These are phyloP conservation scores for Entomyzon cyanotis DNA, from an alignment of 2,113 vertebrate genomes.

Conservation along the genomic window DNA sequence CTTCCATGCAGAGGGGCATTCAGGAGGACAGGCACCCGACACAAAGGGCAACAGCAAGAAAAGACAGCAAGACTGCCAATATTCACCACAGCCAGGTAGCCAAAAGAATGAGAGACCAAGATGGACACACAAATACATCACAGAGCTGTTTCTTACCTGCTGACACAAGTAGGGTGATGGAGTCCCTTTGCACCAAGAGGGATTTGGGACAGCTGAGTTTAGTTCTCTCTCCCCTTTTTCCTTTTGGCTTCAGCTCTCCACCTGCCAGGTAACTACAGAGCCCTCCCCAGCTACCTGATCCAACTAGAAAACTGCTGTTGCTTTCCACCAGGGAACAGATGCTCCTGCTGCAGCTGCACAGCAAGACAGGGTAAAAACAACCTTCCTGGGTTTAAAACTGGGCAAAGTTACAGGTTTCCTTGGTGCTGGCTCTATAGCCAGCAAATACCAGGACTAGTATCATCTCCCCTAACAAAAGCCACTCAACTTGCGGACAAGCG, in stretches of 20 bases:
- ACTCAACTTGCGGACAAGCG: neutral
- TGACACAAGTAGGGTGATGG: neutral
- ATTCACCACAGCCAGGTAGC: neutral
- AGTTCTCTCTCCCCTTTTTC: neutral
- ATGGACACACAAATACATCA: neutral
- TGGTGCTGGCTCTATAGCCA: neutral
- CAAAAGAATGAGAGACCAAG: neutral
- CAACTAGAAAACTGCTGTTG: neutral
- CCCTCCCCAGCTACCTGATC: neutral
- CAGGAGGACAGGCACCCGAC: neutral
- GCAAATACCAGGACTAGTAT: constrained; percentile 6
- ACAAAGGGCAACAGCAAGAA: neutral
- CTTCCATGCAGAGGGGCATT: neutral
- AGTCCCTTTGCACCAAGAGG: neutral
- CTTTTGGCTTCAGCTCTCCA: neutral
- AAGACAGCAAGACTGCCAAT: neutral
- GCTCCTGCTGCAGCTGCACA: neutral
- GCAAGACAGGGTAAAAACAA: neutral
- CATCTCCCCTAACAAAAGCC: constrained; percentile 33
- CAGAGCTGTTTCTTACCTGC: neutral
- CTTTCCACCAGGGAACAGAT: neutral
- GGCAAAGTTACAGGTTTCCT: neutral
- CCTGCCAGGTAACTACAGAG: neutral
- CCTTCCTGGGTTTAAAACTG: neutral
- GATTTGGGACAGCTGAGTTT: neutral